Evolutionary conservation across 2,888 invertebrate genomes (phyloP), one percentile per base, ranked within the genome.

Genomic region (Folsomia manolachei): DNA sequence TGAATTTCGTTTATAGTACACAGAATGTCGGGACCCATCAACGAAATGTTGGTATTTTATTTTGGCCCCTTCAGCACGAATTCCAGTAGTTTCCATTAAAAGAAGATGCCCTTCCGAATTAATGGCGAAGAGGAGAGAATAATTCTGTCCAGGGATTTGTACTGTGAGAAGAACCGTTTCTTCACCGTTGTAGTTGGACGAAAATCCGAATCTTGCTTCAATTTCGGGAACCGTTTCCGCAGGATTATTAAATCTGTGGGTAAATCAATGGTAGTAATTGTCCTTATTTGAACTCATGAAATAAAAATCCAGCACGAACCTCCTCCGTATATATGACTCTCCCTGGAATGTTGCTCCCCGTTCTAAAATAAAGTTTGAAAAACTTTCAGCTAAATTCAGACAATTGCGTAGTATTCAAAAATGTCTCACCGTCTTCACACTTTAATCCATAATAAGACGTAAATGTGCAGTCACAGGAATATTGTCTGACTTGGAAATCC

Each of bases 291-390:
- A 39, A 39, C 7, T 39, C 14, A 39, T 39, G 4, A 39, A 39
- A 39, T 39, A 39, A 14, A 39, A 9, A 39, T 39, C 14, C 39
- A 9, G 39, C 39, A 39, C 14, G 39, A 4, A 81, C 56, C 91
- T 91, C 64, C 93, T 87, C 82, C 91, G 91, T 53, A 95, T 84
- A 74, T 91, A 90, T 21, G 94, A 93, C 82, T 93, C 92, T 0
- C 94, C 94, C 79, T 91, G 91, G 80, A 95, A 95, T 82, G 92
- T 92, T 0, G 94, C 94, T 0, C 93, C 95, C 82, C 93, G 93
- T 83, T 95, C 94, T 84, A 76, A 39, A 27, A 78, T 66, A 62
- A 66, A 71, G 71, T n/a, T 24, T 67, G 51, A 24, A 9, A 56
- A 19, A 60, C 18, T 39, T 39, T 39, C 4, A 14, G 39, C 4